Percentiles rank a stretch among this genome's conserved stretches.
Conservation (phyloP, 2,797 vertebrate genomes). For the Hipposideros larvatus region DNA sequence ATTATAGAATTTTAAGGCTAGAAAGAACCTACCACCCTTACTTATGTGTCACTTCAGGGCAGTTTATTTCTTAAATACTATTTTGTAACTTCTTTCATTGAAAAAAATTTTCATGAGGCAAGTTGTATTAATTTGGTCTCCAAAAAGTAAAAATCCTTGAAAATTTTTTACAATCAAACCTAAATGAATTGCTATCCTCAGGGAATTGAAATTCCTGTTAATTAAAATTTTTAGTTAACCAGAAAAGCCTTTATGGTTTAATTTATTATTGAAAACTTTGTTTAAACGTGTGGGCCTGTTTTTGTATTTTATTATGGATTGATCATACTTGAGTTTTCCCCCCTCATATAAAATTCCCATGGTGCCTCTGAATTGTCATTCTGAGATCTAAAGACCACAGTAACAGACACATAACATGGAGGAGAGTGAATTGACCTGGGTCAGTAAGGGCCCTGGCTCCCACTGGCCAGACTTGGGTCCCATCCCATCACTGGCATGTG, state of each 20-base stretch:
- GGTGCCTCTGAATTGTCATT: background rate
- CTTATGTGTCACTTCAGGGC: background rate
- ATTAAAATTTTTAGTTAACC: slow-evolving; percentile 60
- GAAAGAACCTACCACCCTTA: background rate
- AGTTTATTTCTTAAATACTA: slow-evolving; percentile 23
- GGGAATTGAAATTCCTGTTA: slow-evolving; percentile 51
- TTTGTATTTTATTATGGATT: background rate
- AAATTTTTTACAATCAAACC: slow-evolving; percentile 52
- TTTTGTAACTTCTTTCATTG: slow-evolving; percentile 10
- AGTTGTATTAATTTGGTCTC: slow-evolving; percentile 62
- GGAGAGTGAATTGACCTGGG: background rate
- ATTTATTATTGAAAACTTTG: background rate
- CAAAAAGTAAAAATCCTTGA: slow-evolving; percentile 59
- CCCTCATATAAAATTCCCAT: background rate
- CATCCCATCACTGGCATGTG: background rate
- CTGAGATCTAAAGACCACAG: background rate
- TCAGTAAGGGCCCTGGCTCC: background rate
- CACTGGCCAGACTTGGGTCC: background rate
- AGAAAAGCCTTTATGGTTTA: slow-evolving; percentile 44
- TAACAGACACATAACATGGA: background rate
- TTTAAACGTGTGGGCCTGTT: background rate
- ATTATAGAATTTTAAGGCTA: background rate
- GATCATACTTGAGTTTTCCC: background rate
- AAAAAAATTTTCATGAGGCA: slow-evolving; percentile 20
- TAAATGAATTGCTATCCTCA: slow-evolving; percentile 64